A percentile compares a stretch with the other conserved stretches of the same genome.
Conservation (phyloP, 2,888 invertebrate genomes). For the Idaea straminata region DNA sequence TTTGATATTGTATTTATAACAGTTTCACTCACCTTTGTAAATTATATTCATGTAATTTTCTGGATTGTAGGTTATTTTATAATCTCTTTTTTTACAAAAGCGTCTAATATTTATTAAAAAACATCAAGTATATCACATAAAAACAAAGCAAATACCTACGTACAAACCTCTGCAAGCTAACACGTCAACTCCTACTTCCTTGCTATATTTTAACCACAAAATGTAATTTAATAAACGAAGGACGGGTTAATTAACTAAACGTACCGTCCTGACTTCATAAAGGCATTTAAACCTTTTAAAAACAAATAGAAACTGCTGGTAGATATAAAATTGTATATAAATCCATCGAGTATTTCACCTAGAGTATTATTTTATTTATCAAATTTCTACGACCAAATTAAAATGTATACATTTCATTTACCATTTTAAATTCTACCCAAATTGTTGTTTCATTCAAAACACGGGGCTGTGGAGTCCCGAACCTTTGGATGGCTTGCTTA, state of each 20-base stretch:
- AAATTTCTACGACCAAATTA: too few species aligned
- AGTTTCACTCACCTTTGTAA: too few species aligned
- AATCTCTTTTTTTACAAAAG: background rate
- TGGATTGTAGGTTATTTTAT: too few species aligned
- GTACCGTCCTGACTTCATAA: background rate
- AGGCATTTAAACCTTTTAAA: background rate
- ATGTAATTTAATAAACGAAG: constrained; percentile 13
- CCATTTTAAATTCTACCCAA: too few species aligned
- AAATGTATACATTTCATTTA: too few species aligned
- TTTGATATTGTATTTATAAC: background rate
- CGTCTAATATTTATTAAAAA: too few species aligned
- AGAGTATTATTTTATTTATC: background rate
- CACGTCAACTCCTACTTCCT: background rate
- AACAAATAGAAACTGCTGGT: background rate
- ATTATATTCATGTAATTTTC: too few species aligned
- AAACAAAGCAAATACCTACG: too few species aligned
- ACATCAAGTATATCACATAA: too few species aligned
- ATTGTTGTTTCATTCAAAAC: too few species aligned
- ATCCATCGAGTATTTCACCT: background rate
- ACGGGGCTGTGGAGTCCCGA: too few species aligned
- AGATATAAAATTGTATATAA: background rate
- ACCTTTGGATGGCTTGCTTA: too few species aligned
- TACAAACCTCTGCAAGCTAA: background rate
- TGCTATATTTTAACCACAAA: background rate
- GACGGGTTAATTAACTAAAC: constrained; percentile 15